Conservation (phyloP, 2,113 vertebrate genomes). For the Mixornis gularis region DNA sequence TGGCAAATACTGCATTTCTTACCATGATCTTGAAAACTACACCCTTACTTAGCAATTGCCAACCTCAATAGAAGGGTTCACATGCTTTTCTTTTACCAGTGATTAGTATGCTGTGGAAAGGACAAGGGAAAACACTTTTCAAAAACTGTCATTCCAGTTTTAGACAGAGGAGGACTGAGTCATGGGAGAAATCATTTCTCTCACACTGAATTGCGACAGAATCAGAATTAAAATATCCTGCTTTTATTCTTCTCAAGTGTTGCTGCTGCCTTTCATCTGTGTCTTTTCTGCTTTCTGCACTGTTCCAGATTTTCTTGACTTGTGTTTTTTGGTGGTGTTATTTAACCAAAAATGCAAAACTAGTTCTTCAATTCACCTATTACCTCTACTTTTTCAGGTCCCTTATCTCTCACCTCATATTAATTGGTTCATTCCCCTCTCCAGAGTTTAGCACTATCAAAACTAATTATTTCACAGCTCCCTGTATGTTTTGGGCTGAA, state of each 20-base stretch:
- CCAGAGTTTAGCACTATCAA: neutral
- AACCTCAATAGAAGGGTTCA: neutral
- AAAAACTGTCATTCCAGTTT: neutral
- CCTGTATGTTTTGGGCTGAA: neutral
- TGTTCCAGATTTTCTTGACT: neutral
- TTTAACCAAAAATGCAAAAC: neutral
- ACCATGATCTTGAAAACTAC: neutral
- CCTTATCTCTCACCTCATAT: neutral
- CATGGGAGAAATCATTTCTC: neutral
- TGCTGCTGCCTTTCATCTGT: neutral
- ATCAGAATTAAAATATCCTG: neutral
- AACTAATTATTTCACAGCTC: neutral
- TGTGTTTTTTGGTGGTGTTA: neutral
- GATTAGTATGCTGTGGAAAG: neutral
- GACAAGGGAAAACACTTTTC: neutral
- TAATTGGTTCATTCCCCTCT: neutral
- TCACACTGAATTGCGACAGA: neutral
- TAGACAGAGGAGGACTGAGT: neutral
- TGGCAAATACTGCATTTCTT: neutral
- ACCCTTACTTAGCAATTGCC: neutral
- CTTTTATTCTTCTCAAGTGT: neutral
- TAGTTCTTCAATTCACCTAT: neutral
- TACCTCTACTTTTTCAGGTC: neutral
- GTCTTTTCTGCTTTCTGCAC: neutral
- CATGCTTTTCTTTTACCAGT: neutral